Evolutionary conservation across 2,113 vertebrate genomes (phyloP), one percentile per base, ranked within the genome.

Genomic region (Desmodus rotundus): DNA sequence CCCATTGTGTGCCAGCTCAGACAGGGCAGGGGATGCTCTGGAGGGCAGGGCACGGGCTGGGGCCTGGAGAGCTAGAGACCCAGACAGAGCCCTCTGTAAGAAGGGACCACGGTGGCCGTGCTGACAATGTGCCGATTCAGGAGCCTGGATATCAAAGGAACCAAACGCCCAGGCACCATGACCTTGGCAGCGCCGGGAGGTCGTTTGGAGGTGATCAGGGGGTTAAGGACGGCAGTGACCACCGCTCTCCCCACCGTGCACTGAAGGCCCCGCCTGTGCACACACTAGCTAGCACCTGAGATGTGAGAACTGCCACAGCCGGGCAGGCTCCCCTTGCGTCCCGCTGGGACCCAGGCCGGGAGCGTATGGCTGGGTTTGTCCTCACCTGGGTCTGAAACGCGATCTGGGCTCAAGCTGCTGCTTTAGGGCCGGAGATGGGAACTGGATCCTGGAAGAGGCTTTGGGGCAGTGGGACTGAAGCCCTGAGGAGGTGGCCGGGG

Each of bases 61-160:
- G 45, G 52, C 41, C 36, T 41, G 28, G 93, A n/a, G 72, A 78
- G 82, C 86, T 5, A 93, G 82, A 50, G 43, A 43, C 33, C 26
- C 54, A 91, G 61, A 97, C 97, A 96, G 97, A 96, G 95, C 86
- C 92, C 52, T 89, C 95, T 96, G 94, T 97, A 85, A 95, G 68
- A 8, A 8, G 28, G 54, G 45, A 31, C 22, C 45, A 0, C 3
- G 38, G 63, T 54, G 45, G 85, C 61, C 5, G 4, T 12, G 61
- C 63, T n/a, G 36, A 80, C 61, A 88, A 31, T 26, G n/a, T 31
- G 7, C 45, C 36, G 52, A 84, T 78, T 65, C 43, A 50, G 74
- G 87, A 56, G 20, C n/a, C 68, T 10, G 8, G 31, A 22, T 6
- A 67, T 50, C 96, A 63, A 76, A 85, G 68, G 58, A 38, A 33